Conservation (phyloP, 2,113 vertebrate species). For the Cacatua alba region DNA sequence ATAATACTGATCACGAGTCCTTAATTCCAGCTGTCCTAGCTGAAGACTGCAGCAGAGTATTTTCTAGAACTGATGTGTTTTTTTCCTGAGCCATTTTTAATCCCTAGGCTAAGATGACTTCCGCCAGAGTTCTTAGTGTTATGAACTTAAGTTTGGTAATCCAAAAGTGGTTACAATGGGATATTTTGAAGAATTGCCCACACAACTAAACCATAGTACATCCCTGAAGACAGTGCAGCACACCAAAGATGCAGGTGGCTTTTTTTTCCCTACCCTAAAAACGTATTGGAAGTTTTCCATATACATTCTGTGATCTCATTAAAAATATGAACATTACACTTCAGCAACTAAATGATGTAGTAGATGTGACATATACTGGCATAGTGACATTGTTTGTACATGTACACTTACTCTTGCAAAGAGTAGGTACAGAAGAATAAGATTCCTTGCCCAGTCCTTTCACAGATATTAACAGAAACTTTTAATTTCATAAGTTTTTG, state of each 20-base stretch:
- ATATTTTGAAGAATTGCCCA: neutral
- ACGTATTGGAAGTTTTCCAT: neutral
- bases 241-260: neutral
- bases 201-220: neutral
- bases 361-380: neutral
- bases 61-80: neutral
- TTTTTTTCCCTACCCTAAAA: neutral
- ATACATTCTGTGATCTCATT: neutral
- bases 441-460: neutral
- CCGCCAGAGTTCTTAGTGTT: neutral
- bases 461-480: neutral
- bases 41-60: neutral
- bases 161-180: neutral
- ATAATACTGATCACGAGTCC: neutral
- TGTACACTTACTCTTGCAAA: neutral
- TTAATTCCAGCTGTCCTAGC: slow-evolving; percentile 4
- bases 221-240: neutral
- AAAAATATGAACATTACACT: neutral
- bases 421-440: neutral
- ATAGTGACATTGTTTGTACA: neutral
- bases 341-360: neutral
- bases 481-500: neutral
- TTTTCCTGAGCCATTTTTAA: neutral
- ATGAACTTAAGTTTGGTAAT: neutral
- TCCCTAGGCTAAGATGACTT: neutral